Evolutionary conservation across 2,797 vertebrate genomes (phyloP).

Genomic region (Sebastolobus altivelis): DNA sequence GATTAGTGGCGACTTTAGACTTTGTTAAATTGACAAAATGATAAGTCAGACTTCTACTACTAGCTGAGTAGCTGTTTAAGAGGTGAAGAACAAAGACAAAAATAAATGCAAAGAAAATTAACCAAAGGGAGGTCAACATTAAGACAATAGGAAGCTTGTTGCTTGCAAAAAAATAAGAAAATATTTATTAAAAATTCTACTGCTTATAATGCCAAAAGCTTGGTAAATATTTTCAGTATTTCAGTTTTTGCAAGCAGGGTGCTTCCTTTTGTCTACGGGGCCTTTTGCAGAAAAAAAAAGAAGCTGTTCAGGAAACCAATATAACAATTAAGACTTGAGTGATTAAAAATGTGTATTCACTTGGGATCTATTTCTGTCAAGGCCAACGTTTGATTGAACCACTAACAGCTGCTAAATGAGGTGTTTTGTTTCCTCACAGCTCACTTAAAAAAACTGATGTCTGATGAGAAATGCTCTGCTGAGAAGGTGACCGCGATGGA

Average conservation of each 20-base stretch:
- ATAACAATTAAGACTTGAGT: not conserved
- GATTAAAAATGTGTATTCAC: not conserved
- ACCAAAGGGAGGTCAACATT: too few relatives aligned
- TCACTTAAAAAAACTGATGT: slow-evolving; percentile 93
- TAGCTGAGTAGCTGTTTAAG: not conserved
- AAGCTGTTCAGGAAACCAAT: not conserved
- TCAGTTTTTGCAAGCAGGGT: not conserved
- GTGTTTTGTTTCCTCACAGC: slow-evolving; percentile 73
- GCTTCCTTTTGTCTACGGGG: not conserved
- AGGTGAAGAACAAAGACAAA: not conserved
- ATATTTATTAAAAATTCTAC: too few relatives aligned
- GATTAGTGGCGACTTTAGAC: not conserved
- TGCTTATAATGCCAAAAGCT: too few relatives aligned
- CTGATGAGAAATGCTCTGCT: slow-evolving; percentile 90
- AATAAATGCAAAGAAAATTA: not conserved
- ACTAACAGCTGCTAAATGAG: not conserved
- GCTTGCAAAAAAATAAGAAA: too few relatives aligned
- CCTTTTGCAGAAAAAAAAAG: not conserved
- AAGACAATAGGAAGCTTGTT: too few relatives aligned
- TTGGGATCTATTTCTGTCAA: not conserved
- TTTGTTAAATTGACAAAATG: not conserved
- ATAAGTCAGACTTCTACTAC: too few relatives aligned
- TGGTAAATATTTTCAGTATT: too few relatives aligned
- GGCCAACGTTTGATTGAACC: not conserved
- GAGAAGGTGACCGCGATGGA: slow-evolving; percentile 93